Evolutionary conservation across 2,888 invertebrate genomes (phyloP).

Genomic region (Cryptocheilus praepositus): DNA sequence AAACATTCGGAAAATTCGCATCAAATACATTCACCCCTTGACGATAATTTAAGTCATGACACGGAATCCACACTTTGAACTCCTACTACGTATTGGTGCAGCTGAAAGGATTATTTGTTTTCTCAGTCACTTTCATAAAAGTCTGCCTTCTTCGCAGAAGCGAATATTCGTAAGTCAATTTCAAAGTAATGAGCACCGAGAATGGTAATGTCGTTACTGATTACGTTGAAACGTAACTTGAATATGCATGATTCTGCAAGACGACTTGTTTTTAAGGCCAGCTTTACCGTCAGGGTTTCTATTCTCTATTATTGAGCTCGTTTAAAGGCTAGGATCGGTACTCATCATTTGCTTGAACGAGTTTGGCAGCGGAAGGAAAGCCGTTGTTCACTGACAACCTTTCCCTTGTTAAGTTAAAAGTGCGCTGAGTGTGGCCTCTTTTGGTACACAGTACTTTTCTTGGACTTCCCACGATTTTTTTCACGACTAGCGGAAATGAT

Average conservation of each 20-base stretch:
- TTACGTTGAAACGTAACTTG: no score
- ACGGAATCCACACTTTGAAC: conserved; percentile 27
- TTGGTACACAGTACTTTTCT: no score
- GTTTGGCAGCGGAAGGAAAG: not conserved
- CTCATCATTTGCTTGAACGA: conserved; percentile 5
- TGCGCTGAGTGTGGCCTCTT: no score
- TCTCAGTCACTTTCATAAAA: conserved; percentile 32
- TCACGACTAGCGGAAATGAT: no score
- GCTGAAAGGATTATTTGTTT: conserved; percentile 30
- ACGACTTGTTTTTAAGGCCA: conserved; percentile 1
- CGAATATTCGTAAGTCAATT: no score
- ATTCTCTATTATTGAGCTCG: conserved; percentile 20
- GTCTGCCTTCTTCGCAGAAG: conserved; percentile 10
- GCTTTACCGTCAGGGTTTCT: conserved; percentile 23
- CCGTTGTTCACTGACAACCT: not conserved
- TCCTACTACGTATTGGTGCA: conserved; percentile 24
- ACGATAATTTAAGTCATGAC: conserved; percentile 28
- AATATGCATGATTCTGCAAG: not conserved
- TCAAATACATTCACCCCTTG: conserved; percentile 31
- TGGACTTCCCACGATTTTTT: no score
- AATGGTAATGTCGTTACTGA: no score
- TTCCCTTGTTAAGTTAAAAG: no score
- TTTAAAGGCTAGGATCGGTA: conserved; percentile 15
- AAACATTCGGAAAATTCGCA: conserved; percentile 25
- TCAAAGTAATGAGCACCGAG: no score